A percentile compares a stretch with the other conserved stretches of the same genome.
These are phyloP conservation scores for Yponomeuta evonymella DNA, from an alignment of 2,888 invertebrate species.

Conservation along the genomic window DNA sequence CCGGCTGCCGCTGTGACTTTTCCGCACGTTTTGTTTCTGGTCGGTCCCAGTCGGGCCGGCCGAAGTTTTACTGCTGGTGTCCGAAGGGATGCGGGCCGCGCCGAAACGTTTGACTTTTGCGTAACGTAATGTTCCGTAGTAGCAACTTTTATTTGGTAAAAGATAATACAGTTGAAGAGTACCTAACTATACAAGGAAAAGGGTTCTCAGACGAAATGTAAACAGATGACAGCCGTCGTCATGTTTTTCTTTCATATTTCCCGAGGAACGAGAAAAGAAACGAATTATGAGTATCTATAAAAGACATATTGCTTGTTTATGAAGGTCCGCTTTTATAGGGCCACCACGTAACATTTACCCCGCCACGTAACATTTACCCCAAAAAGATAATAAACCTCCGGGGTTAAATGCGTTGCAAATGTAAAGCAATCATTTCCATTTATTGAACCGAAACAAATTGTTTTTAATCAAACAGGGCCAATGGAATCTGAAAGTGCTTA, in stretches of 20 bases:
- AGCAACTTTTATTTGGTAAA: neutral
- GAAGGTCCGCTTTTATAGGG: slow-evolving; percentile 60
- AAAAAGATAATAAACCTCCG: slow-evolving; percentile 50
- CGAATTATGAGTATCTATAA: slow-evolving; percentile 56
- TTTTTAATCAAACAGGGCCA: slow-evolving; percentile 9
- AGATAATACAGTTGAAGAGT: neutral
- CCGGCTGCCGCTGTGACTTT: slow-evolving; percentile 54
- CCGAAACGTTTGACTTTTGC: slow-evolving; percentile 41
- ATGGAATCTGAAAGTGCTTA: neutral
- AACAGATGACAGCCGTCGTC: slow-evolving; percentile 22
- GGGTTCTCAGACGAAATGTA: slow-evolving; percentile 12
- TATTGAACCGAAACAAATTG: slow-evolving; percentile 7
- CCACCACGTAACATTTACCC: slow-evolving; percentile 52
- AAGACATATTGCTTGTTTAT: slow-evolving; percentile 67
- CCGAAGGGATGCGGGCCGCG: slow-evolving; percentile 51
- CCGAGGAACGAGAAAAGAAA: slow-evolving; percentile 44
- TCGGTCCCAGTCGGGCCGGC: slow-evolving; percentile 30
- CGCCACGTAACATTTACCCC: slow-evolving; percentile 52
- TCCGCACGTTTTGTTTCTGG: slow-evolving; percentile 60
- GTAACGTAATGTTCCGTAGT: slow-evolving; percentile 22
- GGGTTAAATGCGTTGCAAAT: slow-evolving; percentile 23
- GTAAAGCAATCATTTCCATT: slow-evolving; percentile 16
- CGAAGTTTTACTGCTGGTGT: slow-evolving; percentile 57
- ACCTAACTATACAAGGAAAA: neutral
- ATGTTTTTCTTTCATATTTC: slow-evolving; percentile 36